Base-by-base conservation (phyloP, 2,888 invertebrate species). In the Scaptomyza parva region DNA sequence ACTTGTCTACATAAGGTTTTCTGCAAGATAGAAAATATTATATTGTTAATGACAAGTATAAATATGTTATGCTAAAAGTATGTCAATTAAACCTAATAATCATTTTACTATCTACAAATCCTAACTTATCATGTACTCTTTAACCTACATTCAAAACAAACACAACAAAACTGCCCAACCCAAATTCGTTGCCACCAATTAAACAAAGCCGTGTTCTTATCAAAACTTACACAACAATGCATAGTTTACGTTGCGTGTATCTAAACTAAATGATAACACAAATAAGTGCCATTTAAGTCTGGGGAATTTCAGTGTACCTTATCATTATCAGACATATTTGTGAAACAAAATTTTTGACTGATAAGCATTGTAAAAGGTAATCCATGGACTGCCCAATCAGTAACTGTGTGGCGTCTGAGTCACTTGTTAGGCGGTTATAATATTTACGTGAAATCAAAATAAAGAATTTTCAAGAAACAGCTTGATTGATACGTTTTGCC, bases 331-430 rank as follows among this genome's bases (percentile, higher is more conserved):
- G 11, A 24, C 14, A 14, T 9, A 20, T 20, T 17, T 58, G 64
- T 77, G 66, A 33, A 22, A 11, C 30, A 33, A 35, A 67, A 39
- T 50, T 28, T 66, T 58, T 61, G 50, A 65, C 81, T 80, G 81
- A 81, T 81, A 81, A 74, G 67, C 44, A 11, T 9, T 51, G 54
- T 62, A 55, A 65, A 65, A 54, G 52, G 33, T 79, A 70, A 72
- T 60, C 64, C 64, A 53, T 26, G 33, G 37, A 50, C 35, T 47
- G 26, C 50, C 41, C 33, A 69, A 74, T 80, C 67, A 71, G 60
- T 64, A 75, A 78, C 86, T 71, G 69, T 70, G 76, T n/a, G 85
- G 61, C 68, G 40, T 53, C 53, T 74, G 87, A 86, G 24, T 80
- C 76, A 66, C 14, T 45, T 55, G 44, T 18, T 39, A 22, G 48